Percentiles rank a stretch among this genome's conserved stretches.
These are phyloP conservation scores for Listronotus bonariensis DNA, from an alignment of 1,140 invertebrate genomes.

Conservation along the genomic window DNA sequence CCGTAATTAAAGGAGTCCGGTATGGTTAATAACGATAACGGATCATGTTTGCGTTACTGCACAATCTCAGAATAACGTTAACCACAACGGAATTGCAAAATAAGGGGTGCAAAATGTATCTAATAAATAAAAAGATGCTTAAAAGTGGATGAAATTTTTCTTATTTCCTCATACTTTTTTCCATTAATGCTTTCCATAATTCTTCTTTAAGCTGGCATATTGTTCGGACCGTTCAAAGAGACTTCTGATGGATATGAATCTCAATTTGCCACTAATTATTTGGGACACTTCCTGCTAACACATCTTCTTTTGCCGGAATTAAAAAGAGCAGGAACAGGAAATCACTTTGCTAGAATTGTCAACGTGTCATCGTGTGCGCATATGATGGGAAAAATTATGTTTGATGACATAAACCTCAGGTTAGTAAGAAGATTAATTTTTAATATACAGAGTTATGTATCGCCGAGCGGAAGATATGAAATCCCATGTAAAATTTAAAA, in stretches of 20 bases:
- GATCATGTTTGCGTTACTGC: too few relatives aligned
- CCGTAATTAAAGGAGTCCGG: too few relatives aligned
- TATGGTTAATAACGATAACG: too few relatives aligned
- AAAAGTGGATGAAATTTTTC: neutral
- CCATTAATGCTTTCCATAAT: slow-evolving; percentile 1
- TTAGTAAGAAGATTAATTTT: slow-evolving; percentile 48
- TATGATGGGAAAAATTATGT: slow-evolving; percentile 71
- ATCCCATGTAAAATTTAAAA: too few relatives aligned
- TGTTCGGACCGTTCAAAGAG: slow-evolving; percentile 77
- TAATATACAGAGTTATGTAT: too few relatives aligned
- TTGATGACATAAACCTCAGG: slow-evolving; percentile 78
- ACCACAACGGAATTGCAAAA: too few relatives aligned
- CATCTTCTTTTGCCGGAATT: slow-evolving; percentile 78
- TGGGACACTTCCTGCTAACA: slow-evolving; percentile 87
- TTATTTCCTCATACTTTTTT: neutral
- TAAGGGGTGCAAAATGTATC: too few relatives aligned
- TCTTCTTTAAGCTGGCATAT: slow-evolving; percentile 73
- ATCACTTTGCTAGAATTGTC: slow-evolving; percentile 72
- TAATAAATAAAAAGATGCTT: neutral
- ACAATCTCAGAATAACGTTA: too few relatives aligned
- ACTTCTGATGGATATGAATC: slow-evolving; percentile 82
- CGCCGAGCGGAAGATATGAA: too few relatives aligned
- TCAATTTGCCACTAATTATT: slow-evolving; percentile 84
- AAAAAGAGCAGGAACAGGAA: slow-evolving; percentile 60
- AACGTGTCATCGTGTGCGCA: slow-evolving; percentile 88